These are phyloP conservation scores for Panzeria rudis DNA, from an alignment of 2,888 invertebrate species.

Conservation along the genomic window DNA sequence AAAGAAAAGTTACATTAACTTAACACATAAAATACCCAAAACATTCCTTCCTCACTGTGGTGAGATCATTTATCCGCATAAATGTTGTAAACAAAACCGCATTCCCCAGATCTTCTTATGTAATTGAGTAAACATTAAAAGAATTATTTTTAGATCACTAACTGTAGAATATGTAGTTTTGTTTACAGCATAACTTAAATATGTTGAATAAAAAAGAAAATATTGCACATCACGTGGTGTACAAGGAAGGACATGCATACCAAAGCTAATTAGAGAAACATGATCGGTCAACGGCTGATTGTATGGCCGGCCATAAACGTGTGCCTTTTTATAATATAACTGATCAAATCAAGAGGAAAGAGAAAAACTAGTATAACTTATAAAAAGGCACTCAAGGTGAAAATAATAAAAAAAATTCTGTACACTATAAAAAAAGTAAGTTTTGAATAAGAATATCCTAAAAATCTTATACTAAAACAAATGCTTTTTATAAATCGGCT, in stretches of 20 bases:
- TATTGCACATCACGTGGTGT: conserved; percentile 56
- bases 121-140: conserved; percentile 13
- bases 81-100: conserved; percentile 57
- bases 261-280: conserved; percentile 60
- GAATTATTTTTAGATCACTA: conserved; percentile 73
- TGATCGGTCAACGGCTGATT: conserved; percentile 16
- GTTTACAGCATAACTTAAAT: background rate
- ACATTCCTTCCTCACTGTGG: conserved; percentile 36
- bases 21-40: background rate
- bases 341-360: conserved; percentile 22
- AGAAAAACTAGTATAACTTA: background rate
- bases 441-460: too few relatives aligned
- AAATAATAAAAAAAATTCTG: background rate
- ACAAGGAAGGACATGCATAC: conserved; percentile 46
- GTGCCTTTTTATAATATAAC: conserved; percentile 15
- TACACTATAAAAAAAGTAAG: too few relatives aligned
- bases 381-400: background rate
- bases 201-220: conserved; percentile 5
- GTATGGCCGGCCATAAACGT: conserved; percentile 3
- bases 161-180: conserved; percentile 71
- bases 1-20: background rate
- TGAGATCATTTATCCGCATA: conserved; percentile 36
- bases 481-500: too few relatives aligned
- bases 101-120: conserved; percentile 46
- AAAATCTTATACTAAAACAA: too few relatives aligned